Conservation (phyloP, 2,888 invertebrate species). For the Marasmarcha lunaedactyla region DNA sequence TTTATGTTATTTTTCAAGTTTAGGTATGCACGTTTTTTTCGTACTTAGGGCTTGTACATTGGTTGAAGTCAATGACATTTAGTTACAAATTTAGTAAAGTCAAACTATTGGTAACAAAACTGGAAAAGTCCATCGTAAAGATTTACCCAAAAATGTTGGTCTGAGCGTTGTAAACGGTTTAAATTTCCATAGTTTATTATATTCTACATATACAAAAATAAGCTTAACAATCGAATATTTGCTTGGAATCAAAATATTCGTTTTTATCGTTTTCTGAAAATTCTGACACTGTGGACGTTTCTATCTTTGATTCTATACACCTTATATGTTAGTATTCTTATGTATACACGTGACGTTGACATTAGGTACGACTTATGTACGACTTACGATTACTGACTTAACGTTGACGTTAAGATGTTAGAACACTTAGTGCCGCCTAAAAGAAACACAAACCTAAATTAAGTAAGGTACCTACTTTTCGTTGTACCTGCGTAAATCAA, state of each 20-base stretch:
- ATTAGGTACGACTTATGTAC: no score
- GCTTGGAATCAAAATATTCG: not conserved
- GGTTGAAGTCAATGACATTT: no score
- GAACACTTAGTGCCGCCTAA: no score
- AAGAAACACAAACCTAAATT: no score
- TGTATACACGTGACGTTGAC: no score
- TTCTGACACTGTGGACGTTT: constrained; percentile 2
- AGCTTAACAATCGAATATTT: not conserved
- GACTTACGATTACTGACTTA: no score
- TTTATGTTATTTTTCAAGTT: no score
- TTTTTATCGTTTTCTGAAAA: constrained; percentile 2
- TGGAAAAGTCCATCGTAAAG: constrained; percentile 3
- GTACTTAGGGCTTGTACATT: no score
- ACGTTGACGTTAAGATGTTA: no score
- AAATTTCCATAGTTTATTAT: constrained; percentile 1
- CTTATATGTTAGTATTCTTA: not conserved
- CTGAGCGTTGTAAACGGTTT: constrained; percentile 1
- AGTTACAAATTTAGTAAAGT: constrained; percentile 4
- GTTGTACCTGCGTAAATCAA: no score
- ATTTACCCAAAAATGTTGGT: constrained; percentile 1
- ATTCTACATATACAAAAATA: constrained; percentile 1
- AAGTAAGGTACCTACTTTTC: no score
- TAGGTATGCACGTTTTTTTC: no score
- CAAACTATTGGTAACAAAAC: constrained; percentile 3
- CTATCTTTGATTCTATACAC: constrained; percentile 3